Conservation (phyloP, 2,888 invertebrate species). For the Microctonus aethiopoides region DNA sequence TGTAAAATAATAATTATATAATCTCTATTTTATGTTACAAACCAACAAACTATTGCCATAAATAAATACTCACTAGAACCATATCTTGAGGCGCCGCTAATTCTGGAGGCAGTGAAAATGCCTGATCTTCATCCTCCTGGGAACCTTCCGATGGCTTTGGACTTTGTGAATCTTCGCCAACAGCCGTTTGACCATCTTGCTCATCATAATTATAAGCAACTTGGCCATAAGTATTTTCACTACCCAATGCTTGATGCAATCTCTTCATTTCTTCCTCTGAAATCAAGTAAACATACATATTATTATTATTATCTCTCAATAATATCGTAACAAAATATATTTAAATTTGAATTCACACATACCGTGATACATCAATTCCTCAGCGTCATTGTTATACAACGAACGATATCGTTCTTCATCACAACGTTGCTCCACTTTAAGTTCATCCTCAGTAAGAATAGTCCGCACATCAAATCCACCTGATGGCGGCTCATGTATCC, state of each 20-base stretch:
- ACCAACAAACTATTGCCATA: neutral
- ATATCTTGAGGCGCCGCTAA: conserved; percentile 83
- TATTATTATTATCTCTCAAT: neutral
- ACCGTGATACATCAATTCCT: conserved; percentile 93
- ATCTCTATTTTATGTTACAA: neutral
- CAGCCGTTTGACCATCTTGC: conserved; percentile 67
- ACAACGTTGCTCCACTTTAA: conserved; percentile 88
- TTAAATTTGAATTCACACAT: conserved; percentile 45
- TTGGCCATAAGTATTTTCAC: conserved; percentile 73
- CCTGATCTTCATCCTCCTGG: conserved; percentile 76
- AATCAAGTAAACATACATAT: conserved; percentile 28
- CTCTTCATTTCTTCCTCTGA: conserved; percentile 94
- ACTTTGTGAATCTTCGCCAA: conserved; percentile 64
- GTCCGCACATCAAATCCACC: conserved; percentile 77
- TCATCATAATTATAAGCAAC: conserved; percentile 79
- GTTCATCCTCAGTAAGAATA: conserved; percentile 78
- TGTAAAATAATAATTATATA: conserved; percentile 59
- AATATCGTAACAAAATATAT: conserved; percentile 19
- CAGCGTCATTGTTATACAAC: conserved; percentile 87
- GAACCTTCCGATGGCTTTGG: conserved; percentile 66
- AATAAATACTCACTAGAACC: conserved; percentile 72
- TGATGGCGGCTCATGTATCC: conserved; percentile 81
- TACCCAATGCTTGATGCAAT: conserved; percentile 77
- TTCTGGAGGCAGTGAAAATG: conserved; percentile 78
- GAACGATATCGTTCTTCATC: conserved; percentile 96